phyloP scores from a whole-genome alignment of 2,113 vertebrate species.

The Sigmodon hispidus region DNA sequence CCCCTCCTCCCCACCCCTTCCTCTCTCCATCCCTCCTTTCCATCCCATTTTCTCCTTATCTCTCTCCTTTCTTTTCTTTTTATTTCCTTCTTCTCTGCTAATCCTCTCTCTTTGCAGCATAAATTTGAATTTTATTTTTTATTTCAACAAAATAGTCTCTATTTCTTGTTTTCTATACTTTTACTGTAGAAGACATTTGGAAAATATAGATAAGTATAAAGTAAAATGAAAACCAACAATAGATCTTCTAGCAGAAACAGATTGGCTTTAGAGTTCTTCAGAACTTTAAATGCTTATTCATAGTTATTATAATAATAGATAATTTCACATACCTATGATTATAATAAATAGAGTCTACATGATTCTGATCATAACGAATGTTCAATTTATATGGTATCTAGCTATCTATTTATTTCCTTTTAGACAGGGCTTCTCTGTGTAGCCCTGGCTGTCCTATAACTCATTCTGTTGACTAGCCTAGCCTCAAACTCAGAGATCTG shows the following conservation, averaged over 20 bases:
- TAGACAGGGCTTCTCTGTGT: not conserved
- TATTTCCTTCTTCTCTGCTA: not conserved
- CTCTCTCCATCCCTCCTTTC: not conserved
- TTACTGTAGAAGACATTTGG: conserved; percentile 37
- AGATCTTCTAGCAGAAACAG: conserved; percentile 20
- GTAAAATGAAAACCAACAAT: not conserved
- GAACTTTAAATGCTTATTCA: conserved; percentile 29
- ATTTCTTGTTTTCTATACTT: conserved; percentile 50
- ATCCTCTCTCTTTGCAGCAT: not conserved
- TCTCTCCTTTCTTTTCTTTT: not conserved
- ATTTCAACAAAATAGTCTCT: conserved; percentile 46
- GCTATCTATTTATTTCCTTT: not conserved
- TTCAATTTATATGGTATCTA: not conserved
- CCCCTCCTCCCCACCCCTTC: not conserved
- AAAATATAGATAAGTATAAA: conserved; percentile 35
- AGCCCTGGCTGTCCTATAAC: not conserved
- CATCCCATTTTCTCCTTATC: not conserved
- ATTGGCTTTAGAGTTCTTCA: conserved; percentile 42
- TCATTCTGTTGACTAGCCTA: not conserved
- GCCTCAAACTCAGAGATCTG: not conserved
- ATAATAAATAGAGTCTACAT: conserved; percentile 4
- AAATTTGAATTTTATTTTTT: conserved; percentile 39
- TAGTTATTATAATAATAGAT: not conserved
- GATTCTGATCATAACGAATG: conserved; percentile 8
- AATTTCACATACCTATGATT: conserved; percentile 23